Percentiles rank a stretch among this genome's conserved stretches.
phyloP scores from a whole-genome alignment of 2,888 invertebrate genomes.

The Phania funesta region DNA sequence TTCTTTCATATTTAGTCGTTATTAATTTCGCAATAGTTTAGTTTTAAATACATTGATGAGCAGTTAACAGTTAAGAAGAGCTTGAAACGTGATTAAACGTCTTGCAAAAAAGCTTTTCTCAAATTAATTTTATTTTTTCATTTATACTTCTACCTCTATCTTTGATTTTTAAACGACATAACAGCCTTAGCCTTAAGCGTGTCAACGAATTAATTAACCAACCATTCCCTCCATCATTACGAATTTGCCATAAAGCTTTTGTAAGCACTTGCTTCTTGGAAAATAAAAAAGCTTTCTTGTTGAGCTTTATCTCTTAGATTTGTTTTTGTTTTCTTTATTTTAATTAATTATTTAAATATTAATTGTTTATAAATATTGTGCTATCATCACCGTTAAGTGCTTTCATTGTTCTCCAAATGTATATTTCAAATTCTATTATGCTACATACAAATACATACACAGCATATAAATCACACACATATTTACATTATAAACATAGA shows the following conservation, averaged over 20 bases:
- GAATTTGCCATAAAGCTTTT: conserved; percentile 75
- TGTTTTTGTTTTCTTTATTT: conserved; percentile 56
- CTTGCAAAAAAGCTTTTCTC: conserved; percentile 24
- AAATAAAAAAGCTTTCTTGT: conserved; percentile 50
- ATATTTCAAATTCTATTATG: conserved; percentile 72
- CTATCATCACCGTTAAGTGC: conserved; percentile 72
- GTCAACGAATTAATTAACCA: background rate
- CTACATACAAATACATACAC: conserved; percentile 62
- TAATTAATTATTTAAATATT: conserved; percentile 65
- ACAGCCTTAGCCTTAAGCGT: conserved; percentile 59
- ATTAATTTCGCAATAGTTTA: conserved; percentile 60
- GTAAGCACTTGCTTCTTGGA: conserved; percentile 45
- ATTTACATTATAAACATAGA: conserved; percentile 33
- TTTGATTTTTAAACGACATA: background rate
- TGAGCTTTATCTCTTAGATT: conserved; percentile 63
- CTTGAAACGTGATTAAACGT: conserved; percentile 7
- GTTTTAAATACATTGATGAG: conserved; percentile 48
- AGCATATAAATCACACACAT: conserved; percentile 2
- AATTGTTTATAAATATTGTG: conserved; percentile 26
- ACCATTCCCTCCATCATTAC: conserved; percentile 42
- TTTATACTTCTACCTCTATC: conserved; percentile 58
- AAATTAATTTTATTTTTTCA: conserved; percentile 21
- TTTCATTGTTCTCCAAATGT: conserved; percentile 75
- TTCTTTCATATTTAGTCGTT: conserved; percentile 61
- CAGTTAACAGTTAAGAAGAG: conserved; percentile 24